These are phyloP conservation scores for Centropyge bicolor DNA, from an alignment of 2,797 vertebrate species.

Conservation along the genomic window DNA sequence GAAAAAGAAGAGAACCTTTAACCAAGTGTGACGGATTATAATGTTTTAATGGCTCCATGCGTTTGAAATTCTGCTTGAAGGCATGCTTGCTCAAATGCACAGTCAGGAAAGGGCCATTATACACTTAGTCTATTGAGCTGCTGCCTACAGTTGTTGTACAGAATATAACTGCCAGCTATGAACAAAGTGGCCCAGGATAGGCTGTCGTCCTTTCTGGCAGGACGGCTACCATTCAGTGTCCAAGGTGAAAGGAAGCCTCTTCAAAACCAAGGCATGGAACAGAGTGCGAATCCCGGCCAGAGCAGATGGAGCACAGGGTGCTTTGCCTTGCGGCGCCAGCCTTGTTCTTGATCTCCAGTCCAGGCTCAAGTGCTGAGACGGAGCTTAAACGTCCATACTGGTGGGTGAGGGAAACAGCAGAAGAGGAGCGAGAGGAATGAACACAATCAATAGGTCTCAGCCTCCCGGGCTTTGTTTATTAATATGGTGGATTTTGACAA, in stretches of 20 bases:
- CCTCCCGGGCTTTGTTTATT: constrained; percentile 52
- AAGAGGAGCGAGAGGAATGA: constrained; percentile 49
- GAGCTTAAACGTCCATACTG: constrained; percentile 38
- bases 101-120: background rate
- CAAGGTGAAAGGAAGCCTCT: constrained; percentile 39
- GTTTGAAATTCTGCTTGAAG: background rate
- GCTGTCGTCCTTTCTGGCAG: constrained; percentile 13
- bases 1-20: rapidly evolving
- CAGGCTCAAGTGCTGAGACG: constrained; percentile 36
- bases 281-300: constrained; percentile 26
- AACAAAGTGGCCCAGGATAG: constrained; percentile 13
- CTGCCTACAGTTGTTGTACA: background rate
- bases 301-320: constrained; percentile 48
- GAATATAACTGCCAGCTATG: constrained; percentile 13
- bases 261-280: constrained; percentile 34
- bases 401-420: constrained; percentile 18
- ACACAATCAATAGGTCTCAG: constrained; percentile 49
- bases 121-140: constrained; percentile 5
- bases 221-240: constrained; percentile 20
- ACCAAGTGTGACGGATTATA: background rate
- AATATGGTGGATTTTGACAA: constrained; percentile 64
- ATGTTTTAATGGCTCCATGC: background rate
- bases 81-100: background rate
- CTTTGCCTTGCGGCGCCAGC: constrained; percentile 22
- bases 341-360: constrained; percentile 49